These are phyloP conservation scores for Corapipo altera DNA, from an alignment of 2,113 vertebrate species.

Conservation along the genomic window DNA sequence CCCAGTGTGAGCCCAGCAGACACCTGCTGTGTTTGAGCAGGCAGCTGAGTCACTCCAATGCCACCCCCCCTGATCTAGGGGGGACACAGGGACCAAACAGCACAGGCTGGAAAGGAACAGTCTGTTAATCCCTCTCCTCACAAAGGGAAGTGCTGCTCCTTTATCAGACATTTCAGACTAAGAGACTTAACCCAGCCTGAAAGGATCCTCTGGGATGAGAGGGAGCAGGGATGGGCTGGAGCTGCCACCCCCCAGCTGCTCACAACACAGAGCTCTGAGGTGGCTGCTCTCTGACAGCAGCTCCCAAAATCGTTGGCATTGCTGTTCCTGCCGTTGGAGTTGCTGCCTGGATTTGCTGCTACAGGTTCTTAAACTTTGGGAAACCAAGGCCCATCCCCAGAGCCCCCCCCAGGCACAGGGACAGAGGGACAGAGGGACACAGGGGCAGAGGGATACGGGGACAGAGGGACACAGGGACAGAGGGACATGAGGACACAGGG, in stretches of 20 bases:
- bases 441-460: too few relatives aligned
- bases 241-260: background rate
- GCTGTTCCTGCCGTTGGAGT: background rate
- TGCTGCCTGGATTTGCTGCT: background rate
- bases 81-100: background rate
- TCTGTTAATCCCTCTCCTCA: background rate
- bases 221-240: background rate
- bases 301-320: too few relatives aligned
- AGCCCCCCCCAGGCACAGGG: background rate
- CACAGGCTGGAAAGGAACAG: background rate
- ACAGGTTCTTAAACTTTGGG: background rate
- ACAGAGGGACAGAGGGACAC: background rate
- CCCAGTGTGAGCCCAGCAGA: background rate
- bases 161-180: background rate
- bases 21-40: background rate
- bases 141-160: background rate
- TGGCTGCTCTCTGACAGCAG: background rate
- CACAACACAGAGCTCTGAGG: too few relatives aligned
- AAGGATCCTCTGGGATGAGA: background rate
- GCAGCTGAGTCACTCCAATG: background rate
- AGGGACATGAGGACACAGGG: too few relatives aligned
- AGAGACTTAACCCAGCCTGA: background rate
- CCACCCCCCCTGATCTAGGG: background rate
- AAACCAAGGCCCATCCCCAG: background rate
- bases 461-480: background rate